Base-by-base conservation (phyloP, 2,888 invertebrate genomes). In the Podotricha telesiphe region DNA sequence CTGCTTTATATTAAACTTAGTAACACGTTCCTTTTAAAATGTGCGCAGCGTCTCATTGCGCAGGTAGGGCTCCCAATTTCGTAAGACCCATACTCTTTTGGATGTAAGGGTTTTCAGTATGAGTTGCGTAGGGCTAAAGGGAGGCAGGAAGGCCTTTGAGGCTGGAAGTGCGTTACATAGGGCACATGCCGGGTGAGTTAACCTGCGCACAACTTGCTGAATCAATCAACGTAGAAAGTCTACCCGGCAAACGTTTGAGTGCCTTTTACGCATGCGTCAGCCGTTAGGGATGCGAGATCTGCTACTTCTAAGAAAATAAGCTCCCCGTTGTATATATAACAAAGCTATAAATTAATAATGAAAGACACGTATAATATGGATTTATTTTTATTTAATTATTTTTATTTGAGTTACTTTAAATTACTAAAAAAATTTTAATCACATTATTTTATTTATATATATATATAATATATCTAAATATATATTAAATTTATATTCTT, bases 121-220 rank as follows among this genome's bases (percentile, higher is more conserved):
- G 64, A 66, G 67, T 63, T 73, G 74, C 47, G 37, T 42, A 70
- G 70, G 65, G 67, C 72, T 62, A 61, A 64, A 74, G 45, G 72
- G 79, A 75, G 74, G 68, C 59, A 74, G 76, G 75, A 74, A 73
- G 78, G 73, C 79, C 83, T 80, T 75, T 71, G 76, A 76, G 76
- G 76, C 80, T 85, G 84, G 84, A 73, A 78, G 81, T 78, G 75
- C 81, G 78, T 80, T 81, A 80, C 85, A 85, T 84, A 83, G 80
- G 83, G 85, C 84, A 85, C 83, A 83, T 86, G 82, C 77, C 74
- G 75, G 77, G 75, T 75, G 79, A 80, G 80, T 82, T 87, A 88
- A 88, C 89, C 91, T 90, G 89, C 86, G 90, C 89, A 83, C 86
- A 89, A 90, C 85, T 90, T 87, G 82, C 84, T 86, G 90, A 91